Base-by-base conservation (phyloP, 2,888 invertebrate species). In the Lymantria dispar region DNA sequence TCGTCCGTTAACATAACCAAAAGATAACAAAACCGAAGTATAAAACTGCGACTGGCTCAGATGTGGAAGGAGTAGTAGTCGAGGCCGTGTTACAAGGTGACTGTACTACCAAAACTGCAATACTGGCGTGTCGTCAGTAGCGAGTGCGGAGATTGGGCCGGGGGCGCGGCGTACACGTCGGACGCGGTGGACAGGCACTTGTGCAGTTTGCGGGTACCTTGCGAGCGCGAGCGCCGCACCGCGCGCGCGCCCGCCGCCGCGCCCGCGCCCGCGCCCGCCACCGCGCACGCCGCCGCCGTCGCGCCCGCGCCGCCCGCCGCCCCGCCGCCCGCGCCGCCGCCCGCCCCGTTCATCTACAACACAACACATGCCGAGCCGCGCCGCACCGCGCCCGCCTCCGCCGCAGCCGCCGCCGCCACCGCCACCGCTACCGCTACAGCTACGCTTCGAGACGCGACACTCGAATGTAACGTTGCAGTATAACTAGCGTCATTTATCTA, bases 101-200 rank as follows among this genome's bases (percentile, higher is more conserved):
- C 94, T 94, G 95, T 96, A 96, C 96, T 96, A 96, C 96, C 96
- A 95, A 96, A 96, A 95, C 96, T 96, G 96, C 95, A 96, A 96
- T 96, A 96, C 94, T 96, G 96, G 93, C 96, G 95, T 93, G 96
- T 95, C 93, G 95, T 94, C 92, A 95, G 94, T 92, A 95, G 94
- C 92, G 92, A 92, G 92, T 94, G 92, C 85, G 87, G 91, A 88
- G 90, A 92, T 8, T 33, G 33, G 92, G 92, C 88, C 92, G 89
- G 87, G 85, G 90, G 87, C 91, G 90, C 92, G 89, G 86, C 92
- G 92, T 93, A 95, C 91, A 95, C 95, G 94, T 95, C 95, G 92
- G 95, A 95, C 92, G 96, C 95, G 84, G 96, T 95, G 92, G 96
- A 96, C 92, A 96, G 95, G 94, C 96, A 96, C 95, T 96, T 96